Evolutionary conservation across 2,797 vertebrate genomes (phyloP), one percentile per base, ranked within the genome.

Genomic region (Steatocranus sp.): DNA sequence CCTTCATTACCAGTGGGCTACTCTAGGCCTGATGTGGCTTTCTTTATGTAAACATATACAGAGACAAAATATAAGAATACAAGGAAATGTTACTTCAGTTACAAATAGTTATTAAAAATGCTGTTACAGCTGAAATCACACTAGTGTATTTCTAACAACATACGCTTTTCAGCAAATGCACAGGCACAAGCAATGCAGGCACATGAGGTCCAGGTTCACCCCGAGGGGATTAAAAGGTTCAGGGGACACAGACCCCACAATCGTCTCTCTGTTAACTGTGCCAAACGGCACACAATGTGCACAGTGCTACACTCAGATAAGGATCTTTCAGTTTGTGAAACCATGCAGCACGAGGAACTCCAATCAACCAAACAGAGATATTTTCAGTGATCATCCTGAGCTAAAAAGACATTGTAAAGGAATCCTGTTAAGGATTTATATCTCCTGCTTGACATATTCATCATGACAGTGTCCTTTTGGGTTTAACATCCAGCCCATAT

Each of bases 171-270:
- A 89, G 86, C 82, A 92, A 89, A 91, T 82, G 82, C 85, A 88
- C 83, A 92, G 93, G 88, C 93, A 94, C 92, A 70, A 84, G 88
- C 87, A 83, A 88, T 83, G 88, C 83, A 96, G 94, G 93, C 94
- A 95, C 93, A 86, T 89, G 84, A 83, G 74, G 68, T 80, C 82
- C 34, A 81, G 79, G 86, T 80, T 82, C 80, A 84, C 93, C 95
- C 94, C 95, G 95, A 82, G 94, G 95, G 95, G 95, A 88, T 84
- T 89, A 58, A 58, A 58, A 58, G 54, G 50, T 87, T 88, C 56
- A 81, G 68, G 41, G 84, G 86, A 81, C 32, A 80, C n/a, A 86
- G 81, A 87, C 79, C 88, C 88, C 75, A 89, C 89, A 91, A 83
- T 90, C 73, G 30, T 11, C 76, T 82, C 89, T 91, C 84, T 86